A percentile compares a stretch with the other conserved stretches of the same genome.
These are phyloP conservation scores for Hipposideros larvatus DNA, from an alignment of 2,797 vertebrate genomes.

Conservation along the genomic window DNA sequence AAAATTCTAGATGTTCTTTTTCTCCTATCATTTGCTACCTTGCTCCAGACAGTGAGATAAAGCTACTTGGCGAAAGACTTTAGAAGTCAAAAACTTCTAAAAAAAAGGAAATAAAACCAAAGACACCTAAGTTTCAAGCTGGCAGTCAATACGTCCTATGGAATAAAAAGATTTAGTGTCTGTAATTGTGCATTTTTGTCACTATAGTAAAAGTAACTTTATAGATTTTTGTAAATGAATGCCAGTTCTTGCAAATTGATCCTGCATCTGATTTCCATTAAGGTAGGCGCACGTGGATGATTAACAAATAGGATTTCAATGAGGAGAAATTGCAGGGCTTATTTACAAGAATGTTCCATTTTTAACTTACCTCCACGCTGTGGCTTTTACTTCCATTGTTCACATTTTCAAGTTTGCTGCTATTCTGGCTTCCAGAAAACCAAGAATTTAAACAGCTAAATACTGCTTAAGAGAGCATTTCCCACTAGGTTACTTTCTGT, in stretches of 20 bases:
- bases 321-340: slow-evolving; percentile 72
- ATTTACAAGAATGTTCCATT: slow-evolving; percentile 79
- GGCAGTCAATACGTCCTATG: not conserved
- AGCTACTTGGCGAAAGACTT: not conserved
- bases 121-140: not conserved
- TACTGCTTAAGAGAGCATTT: slow-evolving; percentile 49
- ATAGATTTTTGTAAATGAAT: slow-evolving; percentile 80
- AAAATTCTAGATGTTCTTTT: slow-evolving; percentile 45
- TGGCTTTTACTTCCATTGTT: not conserved
- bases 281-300: slow-evolving; percentile 77
- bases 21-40: slow-evolving; percentile 16
- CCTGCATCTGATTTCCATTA: slow-evolving; percentile 76
- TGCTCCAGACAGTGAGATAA: slow-evolving; percentile 16
- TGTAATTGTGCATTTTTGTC: slow-evolving; percentile 59
- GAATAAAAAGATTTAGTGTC: slow-evolving; percentile 7
- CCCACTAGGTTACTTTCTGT: slow-evolving; percentile 2
- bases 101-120: not conserved
- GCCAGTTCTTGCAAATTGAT: slow-evolving; percentile 78
- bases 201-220: slow-evolving; percentile 73
- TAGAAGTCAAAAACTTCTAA: not conserved
- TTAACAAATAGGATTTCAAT: slow-evolving; percentile 76
- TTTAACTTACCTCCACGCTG: slow-evolving; percentile 68
- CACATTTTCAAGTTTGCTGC: slow-evolving; percentile 74
- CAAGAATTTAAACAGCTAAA: slow-evolving; percentile 65
- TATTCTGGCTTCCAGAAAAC: slow-evolving; percentile 77